phyloP scores from a whole-genome alignment of 2,888 invertebrate genomes.

The Mactromeris polynyma region DNA sequence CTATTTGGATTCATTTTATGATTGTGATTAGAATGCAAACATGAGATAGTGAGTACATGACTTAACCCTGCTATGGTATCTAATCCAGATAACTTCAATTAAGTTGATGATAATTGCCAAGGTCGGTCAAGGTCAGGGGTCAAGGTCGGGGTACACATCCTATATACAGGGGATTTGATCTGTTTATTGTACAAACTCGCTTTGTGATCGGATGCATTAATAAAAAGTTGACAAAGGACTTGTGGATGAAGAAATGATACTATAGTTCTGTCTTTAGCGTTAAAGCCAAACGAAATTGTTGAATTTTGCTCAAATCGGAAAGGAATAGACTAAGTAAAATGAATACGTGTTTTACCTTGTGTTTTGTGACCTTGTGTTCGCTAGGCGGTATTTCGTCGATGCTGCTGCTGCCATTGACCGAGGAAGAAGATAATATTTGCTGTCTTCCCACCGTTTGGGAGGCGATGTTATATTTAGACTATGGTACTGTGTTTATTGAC shows the following conservation, averaged over 20 bases:
- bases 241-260: neutral
- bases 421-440: neutral
- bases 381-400: neutral
- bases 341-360: neutral
- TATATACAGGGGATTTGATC: neutral
- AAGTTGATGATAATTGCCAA: neutral
- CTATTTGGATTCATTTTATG: too few species aligned
- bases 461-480: conserved; percentile 63
- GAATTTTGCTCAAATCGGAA: too few species aligned
- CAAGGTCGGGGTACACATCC: too few species aligned
- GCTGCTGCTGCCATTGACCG: neutral
- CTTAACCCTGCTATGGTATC: too few species aligned
- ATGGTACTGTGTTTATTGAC: conserved; percentile 67
- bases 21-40: too few species aligned
- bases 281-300: too few species aligned
- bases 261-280: too few species aligned
- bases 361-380: neutral
- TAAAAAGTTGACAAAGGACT: neutral
- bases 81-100: neutral
- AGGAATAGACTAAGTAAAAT: neutral
- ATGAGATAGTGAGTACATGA: too few species aligned
- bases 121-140: neutral
- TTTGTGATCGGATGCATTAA: neutral
- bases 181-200: neutral
- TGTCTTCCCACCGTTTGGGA: conserved; percentile 65